A percentile compares a stretch with the other conserved stretches of the same genome.
Evolutionary conservation across 2,797 vertebrate species (phyloP).

Genomic region (Avahi laniger): DNA sequence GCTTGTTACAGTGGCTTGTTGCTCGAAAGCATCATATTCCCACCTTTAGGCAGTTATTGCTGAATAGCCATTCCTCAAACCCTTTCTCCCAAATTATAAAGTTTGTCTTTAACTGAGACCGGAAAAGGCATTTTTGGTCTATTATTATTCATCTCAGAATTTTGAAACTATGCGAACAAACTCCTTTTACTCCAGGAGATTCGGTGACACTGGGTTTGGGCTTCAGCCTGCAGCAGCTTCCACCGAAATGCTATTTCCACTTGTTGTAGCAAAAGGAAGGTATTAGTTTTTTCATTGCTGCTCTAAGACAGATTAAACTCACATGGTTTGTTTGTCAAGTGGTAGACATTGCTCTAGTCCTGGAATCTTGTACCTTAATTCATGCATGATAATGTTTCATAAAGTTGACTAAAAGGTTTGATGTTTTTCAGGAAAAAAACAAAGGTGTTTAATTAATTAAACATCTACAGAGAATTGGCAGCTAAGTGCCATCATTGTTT

Average conservation of each 20-base stretch:
- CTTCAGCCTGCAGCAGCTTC: neutral
- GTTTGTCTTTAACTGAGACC: neutral
- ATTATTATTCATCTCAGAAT: neutral
- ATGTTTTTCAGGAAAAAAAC: neutral
- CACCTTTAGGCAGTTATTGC: neutral
- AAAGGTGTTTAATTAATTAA: neutral
- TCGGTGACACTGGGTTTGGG: neutral
- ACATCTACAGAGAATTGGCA: neutral
- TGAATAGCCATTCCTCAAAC: neutral
- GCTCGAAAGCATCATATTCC: neutral
- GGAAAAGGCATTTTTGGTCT: neutral
- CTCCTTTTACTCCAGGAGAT: too few relatives aligned
- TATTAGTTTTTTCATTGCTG: fast-evolving
- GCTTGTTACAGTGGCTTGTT: fast-evolving
- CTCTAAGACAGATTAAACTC: neutral
- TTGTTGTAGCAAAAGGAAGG: neutral
- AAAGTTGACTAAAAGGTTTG: neutral
- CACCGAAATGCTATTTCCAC: neutral
- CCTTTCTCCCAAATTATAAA: neutral
- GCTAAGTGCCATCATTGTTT: neutral
- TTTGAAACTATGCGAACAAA: neutral
- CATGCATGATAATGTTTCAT: neutral
- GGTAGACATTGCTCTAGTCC: neutral
- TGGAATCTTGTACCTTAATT: neutral
- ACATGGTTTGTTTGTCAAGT: neutral